Base-by-base conservation (phyloP, 2,797 vertebrate genomes). In the Ctenochaetus hawaiiensis region DNA sequence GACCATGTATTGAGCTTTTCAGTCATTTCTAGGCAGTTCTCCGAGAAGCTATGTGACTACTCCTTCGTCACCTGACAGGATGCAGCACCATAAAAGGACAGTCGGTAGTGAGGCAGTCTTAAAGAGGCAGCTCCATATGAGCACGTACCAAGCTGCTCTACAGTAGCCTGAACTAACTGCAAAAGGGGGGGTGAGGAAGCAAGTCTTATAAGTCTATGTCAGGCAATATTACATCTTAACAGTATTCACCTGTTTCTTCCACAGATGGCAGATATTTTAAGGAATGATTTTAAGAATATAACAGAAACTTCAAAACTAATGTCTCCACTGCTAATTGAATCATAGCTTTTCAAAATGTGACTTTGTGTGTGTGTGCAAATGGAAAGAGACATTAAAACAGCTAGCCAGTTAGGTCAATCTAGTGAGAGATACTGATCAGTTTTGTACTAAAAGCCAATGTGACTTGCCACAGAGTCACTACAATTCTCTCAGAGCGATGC, bases 41-140 rank as follows among this genome's bases (percentile, higher is more conserved):
- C 90, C 60, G 83, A 93, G 89, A 92, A 90, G 92, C 89, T 87
- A 75, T 90, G 92, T 89, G 89, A 93, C 91, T 91, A 86, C 86
- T 91, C 89, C 86, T 86, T 83, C 12, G 89, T 94, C 95, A 96
- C 93, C 91, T 95, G 94, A 96, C 94, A 93, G 94, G 95, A 96
- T 91, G 86, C 63, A 77, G 72, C 87, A 51, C 95, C 94, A 94
- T 92, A 94, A 92, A 95, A 94, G 95, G 93, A 58, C 80, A 89
- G 82, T 90, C 89, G 92, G 94, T 92, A 91, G 89, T 94, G 92
- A 93, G 92, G 85, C 87, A 75, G 80, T 85, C 93, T 95, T 95
- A 95, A 96, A 96, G 94, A 71, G 85, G 56, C 91, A 94, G 88
- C 67, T 59, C 70, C 89, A 67, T 54, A 72, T 82, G 72, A 81